phyloP scores from a whole-genome alignment of 1,140 invertebrate genomes.

The Acromyrmex charruanus region DNA sequence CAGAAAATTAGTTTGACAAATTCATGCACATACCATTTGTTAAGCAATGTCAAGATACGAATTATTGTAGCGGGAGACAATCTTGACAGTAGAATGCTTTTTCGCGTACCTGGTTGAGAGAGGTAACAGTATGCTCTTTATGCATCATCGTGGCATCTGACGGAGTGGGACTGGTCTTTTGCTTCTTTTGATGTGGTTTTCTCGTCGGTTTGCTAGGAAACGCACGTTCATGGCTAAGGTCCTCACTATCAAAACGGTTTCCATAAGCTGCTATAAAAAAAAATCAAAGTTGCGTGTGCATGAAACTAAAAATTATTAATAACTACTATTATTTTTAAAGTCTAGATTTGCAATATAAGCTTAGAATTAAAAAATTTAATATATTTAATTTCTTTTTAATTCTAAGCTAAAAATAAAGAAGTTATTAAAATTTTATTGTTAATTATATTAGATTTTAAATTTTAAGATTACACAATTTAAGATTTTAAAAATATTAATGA shows the following conservation, averaged over 20 bases:
- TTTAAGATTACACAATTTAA: too few species aligned
- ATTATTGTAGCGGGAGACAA: constrained; percentile 19
- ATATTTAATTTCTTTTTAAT: not conserved
- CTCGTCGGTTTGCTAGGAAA: constrained; percentile 77
- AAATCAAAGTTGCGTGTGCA: not conserved
- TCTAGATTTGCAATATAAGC: not conserved
- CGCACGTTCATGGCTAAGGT: constrained; percentile 88
- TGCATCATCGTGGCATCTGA: constrained; percentile 80
- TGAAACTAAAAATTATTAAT: not conserved
- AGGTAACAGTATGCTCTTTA: constrained; percentile 83
- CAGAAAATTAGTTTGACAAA: constrained; percentile 64
- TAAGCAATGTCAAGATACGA: constrained; percentile 23
- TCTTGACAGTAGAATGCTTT: constrained; percentile 8
- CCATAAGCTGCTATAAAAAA: constrained; percentile 79
- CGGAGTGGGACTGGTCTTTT: constrained; percentile 78
- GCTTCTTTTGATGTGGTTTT: constrained; percentile 81
- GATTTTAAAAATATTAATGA: too few species aligned
- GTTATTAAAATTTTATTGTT: too few species aligned
- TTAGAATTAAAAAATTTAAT: constrained; percentile 5
- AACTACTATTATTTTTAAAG: not conserved
- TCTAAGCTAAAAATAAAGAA: too few species aligned
- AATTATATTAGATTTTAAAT: too few species aligned
- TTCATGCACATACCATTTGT: constrained; percentile 61
- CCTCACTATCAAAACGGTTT: constrained; percentile 85
- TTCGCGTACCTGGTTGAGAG: constrained; percentile 81